Percentiles rank a stretch among this genome's conserved stretches.
phyloP scores from a whole-genome alignment of 2,888 invertebrate species.

The Drosophila koepferae region DNA sequence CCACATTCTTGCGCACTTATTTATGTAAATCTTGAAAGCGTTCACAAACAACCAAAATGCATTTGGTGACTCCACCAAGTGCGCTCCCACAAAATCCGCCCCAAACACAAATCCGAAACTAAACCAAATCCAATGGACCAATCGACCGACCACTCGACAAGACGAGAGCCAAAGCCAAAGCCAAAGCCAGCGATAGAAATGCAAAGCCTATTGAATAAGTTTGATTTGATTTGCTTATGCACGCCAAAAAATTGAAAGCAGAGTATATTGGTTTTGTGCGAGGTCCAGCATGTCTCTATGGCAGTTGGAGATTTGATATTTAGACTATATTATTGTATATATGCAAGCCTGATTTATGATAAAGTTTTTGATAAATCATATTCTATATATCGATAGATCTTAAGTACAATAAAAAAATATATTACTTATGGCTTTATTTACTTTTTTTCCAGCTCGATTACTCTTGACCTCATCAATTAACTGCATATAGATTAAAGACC shows the following conservation, averaged over 20 bases:
- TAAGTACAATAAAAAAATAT: too few relatives aligned
- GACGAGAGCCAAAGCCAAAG: constrained; percentile 36
- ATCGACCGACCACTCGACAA: constrained; percentile 57
- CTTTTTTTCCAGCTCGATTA: too few relatives aligned
- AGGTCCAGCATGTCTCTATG: not conserved
- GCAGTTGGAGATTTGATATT: not conserved
- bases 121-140: constrained; percentile 51
- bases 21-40: constrained; percentile 71
- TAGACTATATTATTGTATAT: not conserved
- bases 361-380: too few relatives aligned
- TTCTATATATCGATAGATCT: too few relatives aligned
- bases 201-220: constrained; percentile 72
- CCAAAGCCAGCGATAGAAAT: constrained; percentile 3
- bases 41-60: constrained; percentile 66
- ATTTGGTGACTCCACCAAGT: constrained; percentile 57
- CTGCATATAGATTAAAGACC: too few relatives aligned
- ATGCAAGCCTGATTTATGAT: not conserved
- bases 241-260: not conserved
- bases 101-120: constrained; percentile 19
- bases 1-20: constrained; percentile 69
- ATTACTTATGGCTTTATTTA: too few relatives aligned
- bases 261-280: not conserved
- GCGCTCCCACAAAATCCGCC: constrained; percentile 14
- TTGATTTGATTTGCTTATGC: constrained; percentile 57
- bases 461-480: too few relatives aligned